Percentiles rank a stretch among this genome's conserved stretches.
Evolutionary conservation across 2,797 vertebrate genomes (phyloP).

Genomic region (Sebastiscus tertius): DNA sequence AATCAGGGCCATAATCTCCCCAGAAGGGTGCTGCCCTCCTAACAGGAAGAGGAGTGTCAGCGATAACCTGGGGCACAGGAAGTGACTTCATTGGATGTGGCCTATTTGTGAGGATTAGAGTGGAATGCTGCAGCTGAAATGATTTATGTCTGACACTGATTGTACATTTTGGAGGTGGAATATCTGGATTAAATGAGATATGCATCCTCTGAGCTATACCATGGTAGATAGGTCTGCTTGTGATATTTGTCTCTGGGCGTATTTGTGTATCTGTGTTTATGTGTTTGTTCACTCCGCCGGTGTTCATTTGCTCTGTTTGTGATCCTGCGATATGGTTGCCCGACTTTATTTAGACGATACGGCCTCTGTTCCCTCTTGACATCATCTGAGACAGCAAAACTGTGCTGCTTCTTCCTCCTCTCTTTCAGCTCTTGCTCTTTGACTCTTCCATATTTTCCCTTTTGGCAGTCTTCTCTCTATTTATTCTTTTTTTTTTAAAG

Average conservation of each 20-base stretch:
- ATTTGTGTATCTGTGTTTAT: slow-evolving; percentile 27
- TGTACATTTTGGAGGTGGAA: slow-evolving; percentile 5
- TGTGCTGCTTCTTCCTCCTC: background rate
- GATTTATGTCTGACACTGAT: slow-evolving; percentile 26
- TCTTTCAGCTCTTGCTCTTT: slow-evolving; percentile 12
- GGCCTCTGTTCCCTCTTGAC: slow-evolving; percentile 33
- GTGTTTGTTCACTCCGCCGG: slow-evolving; percentile 16
- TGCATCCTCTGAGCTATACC: background rate
- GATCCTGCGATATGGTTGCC: slow-evolving; percentile 30
- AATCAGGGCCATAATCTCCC: slow-evolving; percentile 42
- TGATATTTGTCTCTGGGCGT: background rate
- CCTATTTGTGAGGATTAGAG: slow-evolving; percentile 39
- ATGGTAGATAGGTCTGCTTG: background rate
- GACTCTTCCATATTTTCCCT: background rate
- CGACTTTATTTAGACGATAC: slow-evolving; percentile 25
- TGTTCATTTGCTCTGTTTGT: slow-evolving; percentile 36
- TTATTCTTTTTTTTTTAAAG: background rate
- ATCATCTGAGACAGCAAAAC: slow-evolving; percentile 13
- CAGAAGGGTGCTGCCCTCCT: slow-evolving; percentile 47
- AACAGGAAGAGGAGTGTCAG: slow-evolving; percentile 70
- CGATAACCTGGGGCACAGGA: slow-evolving; percentile 69
- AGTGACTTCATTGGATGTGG: slow-evolving; percentile 51
- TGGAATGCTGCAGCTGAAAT: slow-evolving; percentile 46
- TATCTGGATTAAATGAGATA: slow-evolving; percentile 19
- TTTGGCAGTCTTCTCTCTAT: background rate